These are phyloP conservation scores for Chrysemys picta DNA, from an alignment of 2,113 vertebrate species.

Conservation along the genomic window DNA sequence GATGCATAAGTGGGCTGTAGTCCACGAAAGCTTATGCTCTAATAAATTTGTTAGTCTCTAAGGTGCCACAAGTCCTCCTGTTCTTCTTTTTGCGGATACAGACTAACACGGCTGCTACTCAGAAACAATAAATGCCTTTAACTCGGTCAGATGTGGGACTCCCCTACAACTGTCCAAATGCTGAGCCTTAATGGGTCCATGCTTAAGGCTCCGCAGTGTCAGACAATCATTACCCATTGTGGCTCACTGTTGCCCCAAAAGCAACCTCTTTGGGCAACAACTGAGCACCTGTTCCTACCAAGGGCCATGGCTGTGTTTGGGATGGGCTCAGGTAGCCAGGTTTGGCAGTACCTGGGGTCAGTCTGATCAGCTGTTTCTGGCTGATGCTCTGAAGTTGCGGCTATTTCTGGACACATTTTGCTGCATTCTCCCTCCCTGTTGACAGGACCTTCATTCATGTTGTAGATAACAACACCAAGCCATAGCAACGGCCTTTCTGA, in stretches of 20 bases:
- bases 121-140: background rate
- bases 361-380: background rate
- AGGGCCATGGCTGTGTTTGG: background rate
- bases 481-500: background rate
- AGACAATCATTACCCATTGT: too few relatives aligned
- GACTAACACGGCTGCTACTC: too few relatives aligned
- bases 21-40: too few relatives aligned
- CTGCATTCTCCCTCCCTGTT: background rate
- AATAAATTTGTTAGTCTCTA: too few relatives aligned
- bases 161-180: background rate
- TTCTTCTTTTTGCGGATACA: too few relatives aligned
- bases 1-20: too few relatives aligned
- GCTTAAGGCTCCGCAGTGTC: background rate
- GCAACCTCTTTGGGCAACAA: background rate
- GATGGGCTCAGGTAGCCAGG: too few relatives aligned
- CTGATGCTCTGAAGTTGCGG: background rate
- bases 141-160: accelerated
- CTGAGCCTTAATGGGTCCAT: background rate
- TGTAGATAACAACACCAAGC: background rate
- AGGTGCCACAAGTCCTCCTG: too few relatives aligned
- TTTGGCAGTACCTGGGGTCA: too few relatives aligned
- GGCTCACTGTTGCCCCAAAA: background rate
- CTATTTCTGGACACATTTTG: background rate
- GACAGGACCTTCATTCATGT: too few relatives aligned
- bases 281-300: background rate